These are phyloP conservation scores for Asbolus verrucosus DNA, from an alignment of 1,140 invertebrate genomes.

Conservation along the genomic window DNA sequence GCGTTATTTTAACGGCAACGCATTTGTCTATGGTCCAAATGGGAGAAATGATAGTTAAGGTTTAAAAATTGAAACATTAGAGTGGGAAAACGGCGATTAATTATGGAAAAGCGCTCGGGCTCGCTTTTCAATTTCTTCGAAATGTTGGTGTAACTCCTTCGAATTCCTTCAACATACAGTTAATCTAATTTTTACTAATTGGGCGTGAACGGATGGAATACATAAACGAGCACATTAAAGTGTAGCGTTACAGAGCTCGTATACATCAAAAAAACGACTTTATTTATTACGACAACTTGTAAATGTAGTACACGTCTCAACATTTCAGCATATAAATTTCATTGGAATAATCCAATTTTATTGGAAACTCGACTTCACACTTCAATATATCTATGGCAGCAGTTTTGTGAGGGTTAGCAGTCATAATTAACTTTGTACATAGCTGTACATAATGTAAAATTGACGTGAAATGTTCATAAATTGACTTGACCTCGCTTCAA, in stretches of 20 bases:
- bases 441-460: slow-evolving; percentile 22
- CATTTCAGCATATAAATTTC: slow-evolving; percentile 3
- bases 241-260: background rate
- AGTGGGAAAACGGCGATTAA: slow-evolving; percentile 20
- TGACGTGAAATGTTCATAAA: slow-evolving; percentile 11
- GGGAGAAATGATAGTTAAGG: slow-evolving; percentile 29
- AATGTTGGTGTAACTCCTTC: background rate
- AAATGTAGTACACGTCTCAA: slow-evolving; percentile 4
- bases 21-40: too few species aligned
- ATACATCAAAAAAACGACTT: slow-evolving; percentile 8
- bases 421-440: slow-evolving; percentile 4
- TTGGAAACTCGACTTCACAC: slow-evolving; percentile 3
- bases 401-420: background rate
- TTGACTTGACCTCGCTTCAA: background rate
- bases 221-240: background rate
- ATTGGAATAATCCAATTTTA: slow-evolving; percentile 31
- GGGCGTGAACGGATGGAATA: slow-evolving; percentile 2
- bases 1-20: too few species aligned
- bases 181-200: background rate
- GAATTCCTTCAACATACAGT: background rate
- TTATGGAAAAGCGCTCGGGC: slow-evolving; percentile 1
- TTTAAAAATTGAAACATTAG: slow-evolving; percentile 32
- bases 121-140: slow-evolving; percentile 12
- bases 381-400: background rate
- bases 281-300: slow-evolving; percentile 5